Conservation (phyloP, 2,797 vertebrate genomes). For the Florisuga fusca region DNA sequence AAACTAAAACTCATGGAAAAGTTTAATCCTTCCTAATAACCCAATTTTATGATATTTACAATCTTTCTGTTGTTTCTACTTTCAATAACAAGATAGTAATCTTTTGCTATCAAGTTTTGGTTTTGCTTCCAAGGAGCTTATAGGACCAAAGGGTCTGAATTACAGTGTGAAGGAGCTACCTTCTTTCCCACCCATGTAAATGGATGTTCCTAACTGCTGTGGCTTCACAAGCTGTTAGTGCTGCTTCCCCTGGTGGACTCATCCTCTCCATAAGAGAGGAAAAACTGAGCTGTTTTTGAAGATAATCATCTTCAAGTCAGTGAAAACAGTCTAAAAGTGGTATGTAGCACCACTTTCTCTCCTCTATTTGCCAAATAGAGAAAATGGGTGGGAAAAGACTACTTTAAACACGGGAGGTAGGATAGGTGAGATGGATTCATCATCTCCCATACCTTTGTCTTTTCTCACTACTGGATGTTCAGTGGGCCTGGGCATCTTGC, state of each 20-base stretch:
- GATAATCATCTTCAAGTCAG: not conserved
- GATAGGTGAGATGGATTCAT: not conserved
- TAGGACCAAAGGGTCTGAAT: not conserved
- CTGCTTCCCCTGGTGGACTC: not conserved
- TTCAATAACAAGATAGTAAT: not conserved
- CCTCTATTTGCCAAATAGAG: not conserved
- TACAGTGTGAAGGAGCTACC: rapidly evolving
- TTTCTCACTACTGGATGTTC: not conserved
- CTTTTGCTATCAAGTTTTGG: not conserved
- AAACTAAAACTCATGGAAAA: not conserved
- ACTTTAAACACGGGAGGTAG: not conserved
- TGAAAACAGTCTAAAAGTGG: not conserved
- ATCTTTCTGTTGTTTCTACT: not conserved
- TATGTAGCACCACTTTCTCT: not conserved
- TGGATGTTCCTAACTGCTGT: not conserved
- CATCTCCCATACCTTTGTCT: not conserved
- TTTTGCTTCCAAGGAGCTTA: not conserved
- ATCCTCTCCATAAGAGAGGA: not conserved
- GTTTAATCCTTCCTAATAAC: not conserved
- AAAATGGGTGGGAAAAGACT: not conserved
- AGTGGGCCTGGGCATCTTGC: not conserved
- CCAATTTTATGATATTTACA: not conserved
- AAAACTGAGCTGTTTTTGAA: not conserved
- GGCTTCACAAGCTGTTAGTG: not conserved
- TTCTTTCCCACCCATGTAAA: not conserved